These are phyloP conservation scores for Morone chrysops DNA, from an alignment of 2,113 vertebrate species.

Conservation along the genomic window DNA sequence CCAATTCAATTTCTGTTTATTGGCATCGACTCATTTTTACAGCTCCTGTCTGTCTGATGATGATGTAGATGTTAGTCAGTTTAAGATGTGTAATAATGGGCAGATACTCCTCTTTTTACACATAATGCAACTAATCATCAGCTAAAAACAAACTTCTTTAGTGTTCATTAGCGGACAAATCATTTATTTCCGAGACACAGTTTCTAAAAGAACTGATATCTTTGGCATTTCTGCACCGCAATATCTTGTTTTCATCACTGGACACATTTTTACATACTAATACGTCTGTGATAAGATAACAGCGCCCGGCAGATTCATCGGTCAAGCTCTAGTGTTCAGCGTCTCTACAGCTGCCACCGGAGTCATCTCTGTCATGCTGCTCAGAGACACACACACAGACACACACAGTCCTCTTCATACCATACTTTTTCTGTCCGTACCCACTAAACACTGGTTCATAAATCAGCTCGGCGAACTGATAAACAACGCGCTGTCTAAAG, in stretches of 20 bases:
- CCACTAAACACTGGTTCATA: constrained; percentile 63
- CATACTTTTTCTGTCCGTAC: constrained; percentile 59
- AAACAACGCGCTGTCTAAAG: constrained; percentile 57
- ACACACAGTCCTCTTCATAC: constrained; percentile 57
- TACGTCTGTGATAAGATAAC: not conserved
- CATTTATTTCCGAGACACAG: not conserved
- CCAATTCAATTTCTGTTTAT: not conserved
- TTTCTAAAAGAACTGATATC: not conserved
- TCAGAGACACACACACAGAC: constrained; percentile 19
- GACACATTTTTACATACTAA: not conserved
- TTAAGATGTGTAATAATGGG: too few species aligned
- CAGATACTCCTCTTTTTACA: not conserved
- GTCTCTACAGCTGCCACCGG: constrained; percentile 16
- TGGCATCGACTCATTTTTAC: not conserved
- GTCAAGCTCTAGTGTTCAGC: not conserved
- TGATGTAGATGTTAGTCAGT: not conserved
- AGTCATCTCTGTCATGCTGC: constrained; percentile 11
- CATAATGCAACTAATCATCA: too few species aligned
- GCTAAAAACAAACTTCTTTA: not conserved
- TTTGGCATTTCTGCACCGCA: not conserved
- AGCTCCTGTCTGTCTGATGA: not conserved
- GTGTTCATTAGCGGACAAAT: not conserved
- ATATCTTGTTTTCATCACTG: not conserved
- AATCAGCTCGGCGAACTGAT: constrained; percentile 63
- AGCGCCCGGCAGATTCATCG: not conserved